Base-by-base conservation (phyloP, 2,797 vertebrate species). In the Discoglossus pictus region DNA sequence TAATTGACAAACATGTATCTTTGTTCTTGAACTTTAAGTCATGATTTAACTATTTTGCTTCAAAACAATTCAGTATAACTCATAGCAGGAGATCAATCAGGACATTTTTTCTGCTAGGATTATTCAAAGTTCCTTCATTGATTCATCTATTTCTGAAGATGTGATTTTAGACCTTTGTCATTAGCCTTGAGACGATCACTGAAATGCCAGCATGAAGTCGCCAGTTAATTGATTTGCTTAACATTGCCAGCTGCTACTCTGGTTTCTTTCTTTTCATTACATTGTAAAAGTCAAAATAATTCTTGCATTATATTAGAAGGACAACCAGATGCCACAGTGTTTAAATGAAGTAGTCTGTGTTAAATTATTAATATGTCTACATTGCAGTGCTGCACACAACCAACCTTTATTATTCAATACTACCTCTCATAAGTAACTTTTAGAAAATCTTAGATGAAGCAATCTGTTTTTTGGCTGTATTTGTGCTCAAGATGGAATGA, bases 211-310 rank as follows among this genome's bases (percentile, higher is more conserved):
- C 64, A 58, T 66, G 64, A 21, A 58, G 64, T 66, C 64, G 16
- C 64, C 64, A 66, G 64, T 58, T 66, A 66, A 66, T 66, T 66
- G 64, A 66, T 66, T 66, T 66, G 52, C 55, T 66, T 58, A 66
- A 66, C 52, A 40, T 48, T 58, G 64, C 64, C 64, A 66, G 64
- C 64, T 66, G 64, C 53, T 66, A 13, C 53, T 58, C 53, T 20
- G 5, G 43, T 58, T 48, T 50, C 53, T 66, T 48, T 66, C 31
- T 56, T 56, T 66, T 56, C 43, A 66, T 66, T 66, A 66, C 50
- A 58, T 27, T 58, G 52, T 48, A 58, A 6, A 13, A 38, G 48
- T 11, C 16, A 2, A 56, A 48, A 63, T 71, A 46, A 56, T 18
- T 51, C 12, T 27, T 58, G 17, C 27, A 16, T 72, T 72, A 75